A percentile compares a stretch with the other conserved stretches of the same genome.
Evolutionary conservation across 2,888 invertebrate genomes (phyloP).

Genomic region (Chrysolina haemoptera): DNA sequence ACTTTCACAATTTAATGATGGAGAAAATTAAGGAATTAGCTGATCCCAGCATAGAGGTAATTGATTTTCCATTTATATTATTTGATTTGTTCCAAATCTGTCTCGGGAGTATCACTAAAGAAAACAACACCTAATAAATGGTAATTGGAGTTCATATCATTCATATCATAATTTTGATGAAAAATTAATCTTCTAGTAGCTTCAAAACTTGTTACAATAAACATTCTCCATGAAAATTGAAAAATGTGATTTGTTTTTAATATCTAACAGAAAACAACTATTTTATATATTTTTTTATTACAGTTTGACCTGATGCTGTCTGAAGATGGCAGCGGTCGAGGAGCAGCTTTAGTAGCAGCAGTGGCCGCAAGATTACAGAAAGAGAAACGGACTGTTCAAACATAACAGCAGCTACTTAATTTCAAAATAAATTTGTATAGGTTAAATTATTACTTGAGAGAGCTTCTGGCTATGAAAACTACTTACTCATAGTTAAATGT

Average conservation of each 20-base stretch:
- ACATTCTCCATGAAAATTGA: too few relatives aligned
- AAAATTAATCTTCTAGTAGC: too few relatives aligned
- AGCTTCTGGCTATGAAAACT: constrained; percentile 23
- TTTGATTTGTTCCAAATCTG: background rate
- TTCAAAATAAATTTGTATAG: constrained; percentile 22
- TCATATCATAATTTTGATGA: too few relatives aligned
- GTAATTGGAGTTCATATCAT: too few relatives aligned
- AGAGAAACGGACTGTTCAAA: constrained; percentile 27
- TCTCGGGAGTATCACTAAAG: too few relatives aligned
- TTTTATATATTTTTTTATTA: constrained; percentile 51
- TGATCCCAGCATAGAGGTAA: constrained; percentile 43
- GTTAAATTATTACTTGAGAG: constrained; percentile 28
- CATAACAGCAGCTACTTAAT: constrained; percentile 87
- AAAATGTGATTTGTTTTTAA: too few relatives aligned
- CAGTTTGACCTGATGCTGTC: constrained; percentile 95
- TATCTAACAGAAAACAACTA: too few relatives aligned
- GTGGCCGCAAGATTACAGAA: constrained; percentile 74
- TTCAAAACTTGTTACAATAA: too few relatives aligned
- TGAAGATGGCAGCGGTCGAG: constrained; percentile 97
- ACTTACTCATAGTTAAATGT: constrained; percentile 21
- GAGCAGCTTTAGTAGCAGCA: constrained; percentile 96
- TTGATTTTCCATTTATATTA: constrained; percentile 38
- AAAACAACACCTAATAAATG: too few relatives aligned
- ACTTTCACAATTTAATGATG: constrained; percentile 75
- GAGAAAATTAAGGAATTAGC: constrained; percentile 56